phyloP scores from a whole-genome alignment of 2,888 invertebrate genomes.

The Geophilus truncorum region DNA sequence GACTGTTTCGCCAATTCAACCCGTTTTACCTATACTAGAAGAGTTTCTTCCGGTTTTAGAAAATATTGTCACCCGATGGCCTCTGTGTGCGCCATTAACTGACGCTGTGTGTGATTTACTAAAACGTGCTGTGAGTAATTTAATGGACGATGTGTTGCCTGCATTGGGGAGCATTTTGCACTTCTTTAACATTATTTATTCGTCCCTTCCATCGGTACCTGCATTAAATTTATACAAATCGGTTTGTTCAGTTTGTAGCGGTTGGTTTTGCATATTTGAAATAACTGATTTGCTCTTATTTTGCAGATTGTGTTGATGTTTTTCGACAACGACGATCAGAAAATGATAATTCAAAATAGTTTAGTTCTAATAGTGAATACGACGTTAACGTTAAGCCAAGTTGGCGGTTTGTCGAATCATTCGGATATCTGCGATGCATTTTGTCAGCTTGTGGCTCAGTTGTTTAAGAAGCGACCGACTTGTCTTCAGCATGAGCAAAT shows the following conservation, averaged over 20 bases:
- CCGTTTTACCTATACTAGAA: slow-evolving; percentile 58
- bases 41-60: slow-evolving; percentile 60
- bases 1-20: slow-evolving; percentile 49
- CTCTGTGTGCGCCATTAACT: slow-evolving; percentile 31
- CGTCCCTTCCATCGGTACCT: slow-evolving; percentile 62
- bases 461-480: background rate
- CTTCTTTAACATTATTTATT: slow-evolving; percentile 63
- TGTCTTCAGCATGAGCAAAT: background rate
- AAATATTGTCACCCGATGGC: background rate
- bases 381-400: background rate
- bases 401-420: background rate
- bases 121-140: slow-evolving; percentile 65
- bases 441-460: background rate
- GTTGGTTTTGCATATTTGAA: background rate
- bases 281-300: background rate
- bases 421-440: background rate
- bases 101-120: slow-evolving; percentile 69
- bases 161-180: slow-evolving; percentile 63
- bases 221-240: slow-evolving; percentile 70
- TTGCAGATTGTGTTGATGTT: background rate
- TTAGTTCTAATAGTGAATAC: background rate
- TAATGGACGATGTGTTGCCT: slow-evolving; percentile 65
- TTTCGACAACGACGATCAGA: background rate
- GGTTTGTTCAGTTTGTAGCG: slow-evolving; percentile 48
- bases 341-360: background rate